Base-by-base conservation (phyloP, 1,140 invertebrate genomes). In the Lordiphosa stackelbergi region DNA sequence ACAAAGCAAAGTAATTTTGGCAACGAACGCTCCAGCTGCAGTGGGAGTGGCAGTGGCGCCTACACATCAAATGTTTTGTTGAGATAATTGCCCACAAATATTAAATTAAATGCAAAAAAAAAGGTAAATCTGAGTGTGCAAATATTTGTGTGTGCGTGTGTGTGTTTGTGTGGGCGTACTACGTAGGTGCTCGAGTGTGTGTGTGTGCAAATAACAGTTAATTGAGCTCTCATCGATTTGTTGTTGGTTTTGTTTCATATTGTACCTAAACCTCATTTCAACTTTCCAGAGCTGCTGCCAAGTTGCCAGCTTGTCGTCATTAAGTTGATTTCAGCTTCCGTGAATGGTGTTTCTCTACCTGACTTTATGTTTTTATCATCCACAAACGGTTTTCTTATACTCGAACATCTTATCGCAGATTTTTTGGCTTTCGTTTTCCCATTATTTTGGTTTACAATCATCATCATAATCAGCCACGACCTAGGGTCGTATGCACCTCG, bases 291-390 rank as follows among this genome's bases (percentile, higher is more conserved):
- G 40, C 34, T 53, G 43, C 35, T 36, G 41, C 12, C 37, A 61
- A 68, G 57, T 45, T 62, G 38, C 55, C 69, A 56, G 69, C 53
- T 51, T 52, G 45, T 57, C 59, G 70, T 72, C 69, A 72, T 72
- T 73, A 72, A 72, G 69, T 73, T 64, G 71, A 74, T 73, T 73
- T 64, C 42, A 75, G 73, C 56, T 72, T 75, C 69, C 69, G 57
- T 73, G 56, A 19, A 37, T 43, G 63, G 59, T 49, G 40, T 63
- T 62, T 63, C 40, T 63, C 49, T 47, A 36, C 54, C 11, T 53
- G 22, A 45, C 56, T 45, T 43, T 22, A 28, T 31, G 16, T 53
- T 40, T 42, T n/a, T n/a, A n/a, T n/a, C n/a, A 2, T 42, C 11
- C 13, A 3, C 19, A 19, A 19, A 19, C 19, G 19, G 3, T 19